A percentile compares a stretch with the other conserved stretches of the same genome.
These are phyloP conservation scores for Pavo muticus DNA, from an alignment of 2,113 vertebrate species.

Conservation along the genomic window DNA sequence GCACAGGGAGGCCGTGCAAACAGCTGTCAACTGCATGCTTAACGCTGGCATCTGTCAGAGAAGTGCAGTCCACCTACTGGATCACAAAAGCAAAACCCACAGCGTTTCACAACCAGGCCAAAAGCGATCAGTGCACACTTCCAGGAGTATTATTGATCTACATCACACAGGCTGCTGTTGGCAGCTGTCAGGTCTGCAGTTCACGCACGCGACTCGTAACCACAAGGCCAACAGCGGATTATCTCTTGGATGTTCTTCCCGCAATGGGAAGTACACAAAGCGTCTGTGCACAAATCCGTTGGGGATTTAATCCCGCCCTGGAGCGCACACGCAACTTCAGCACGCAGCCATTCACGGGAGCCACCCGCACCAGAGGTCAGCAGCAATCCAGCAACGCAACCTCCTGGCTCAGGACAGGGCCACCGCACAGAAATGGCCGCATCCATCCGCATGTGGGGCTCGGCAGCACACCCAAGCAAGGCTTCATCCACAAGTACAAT, in stretches of 20 bases:
- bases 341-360: background rate
- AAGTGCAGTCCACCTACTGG: background rate
- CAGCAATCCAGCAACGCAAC: background rate
- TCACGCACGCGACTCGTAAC: background rate
- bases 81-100: background rate
- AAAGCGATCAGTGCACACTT: fast-evolving
- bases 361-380: background rate
- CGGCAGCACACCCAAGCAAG: slow-evolving; percentile 4
- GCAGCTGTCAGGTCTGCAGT: background rate
- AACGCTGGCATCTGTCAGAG: background rate
- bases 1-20: background rate
- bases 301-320: slow-evolving; percentile 28
- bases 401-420: background rate
- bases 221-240: slow-evolving; percentile 22
- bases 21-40: fast-evolving
- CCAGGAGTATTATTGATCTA: background rate
- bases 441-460: slow-evolving; percentile 5
- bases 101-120: background rate
- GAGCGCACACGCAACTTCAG: slow-evolving; percentile 2
- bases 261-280: slow-evolving; percentile 34
- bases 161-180: background rate
- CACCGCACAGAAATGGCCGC: background rate
- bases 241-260: slow-evolving; percentile 33
- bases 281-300: slow-evolving; percentile 48
- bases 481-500: background rate